Evolutionary conservation across 1,140 invertebrate species (phyloP).

Genomic region (Maconellicoccus hirsutus): DNA sequence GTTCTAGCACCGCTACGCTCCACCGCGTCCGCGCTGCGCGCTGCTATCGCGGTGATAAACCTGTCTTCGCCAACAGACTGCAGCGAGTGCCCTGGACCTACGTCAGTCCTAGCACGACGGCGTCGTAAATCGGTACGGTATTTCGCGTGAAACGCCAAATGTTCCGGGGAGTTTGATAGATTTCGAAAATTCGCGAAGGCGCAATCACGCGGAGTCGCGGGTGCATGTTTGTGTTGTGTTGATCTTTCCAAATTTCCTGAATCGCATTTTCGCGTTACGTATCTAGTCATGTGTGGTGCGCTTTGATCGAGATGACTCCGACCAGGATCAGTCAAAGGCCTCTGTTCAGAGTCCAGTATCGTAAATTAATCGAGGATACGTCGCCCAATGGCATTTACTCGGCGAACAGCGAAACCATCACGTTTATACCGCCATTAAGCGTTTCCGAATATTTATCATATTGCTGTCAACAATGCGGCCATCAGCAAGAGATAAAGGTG

Average conservation of each 20-base stretch:
- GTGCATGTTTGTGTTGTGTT: no score
- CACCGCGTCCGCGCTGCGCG: no score
- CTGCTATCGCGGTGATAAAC: no score
- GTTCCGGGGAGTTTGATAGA: no score
- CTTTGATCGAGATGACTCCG: slow-evolving; percentile 36
- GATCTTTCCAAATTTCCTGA: no score
- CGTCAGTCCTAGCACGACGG: background rate
- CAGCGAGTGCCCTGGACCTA: background rate
- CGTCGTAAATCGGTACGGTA: background rate
- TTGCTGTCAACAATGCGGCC: slow-evolving; percentile 49
- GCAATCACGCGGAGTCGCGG: no score
- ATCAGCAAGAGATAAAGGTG: slow-evolving; percentile 50
- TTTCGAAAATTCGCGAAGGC: no score
- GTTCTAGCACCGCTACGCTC: background rate
- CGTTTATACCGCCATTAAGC: slow-evolving; percentile 5
- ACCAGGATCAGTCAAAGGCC: slow-evolving; percentile 36
- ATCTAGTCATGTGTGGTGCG: background rate
- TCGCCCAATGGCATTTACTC: slow-evolving; percentile 36
- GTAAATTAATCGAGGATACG: slow-evolving; percentile 46
- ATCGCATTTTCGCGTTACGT: no score
- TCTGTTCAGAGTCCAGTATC: slow-evolving; percentile 46
- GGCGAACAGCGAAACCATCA: slow-evolving; percentile 38
- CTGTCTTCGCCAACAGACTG: slow-evolving; percentile 4
- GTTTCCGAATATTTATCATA: slow-evolving; percentile 46
- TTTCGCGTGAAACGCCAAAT: background rate